Evolutionary conservation across 2,888 invertebrate genomes (phyloP).

Genomic region (Cremastobaeus sp.): DNA sequence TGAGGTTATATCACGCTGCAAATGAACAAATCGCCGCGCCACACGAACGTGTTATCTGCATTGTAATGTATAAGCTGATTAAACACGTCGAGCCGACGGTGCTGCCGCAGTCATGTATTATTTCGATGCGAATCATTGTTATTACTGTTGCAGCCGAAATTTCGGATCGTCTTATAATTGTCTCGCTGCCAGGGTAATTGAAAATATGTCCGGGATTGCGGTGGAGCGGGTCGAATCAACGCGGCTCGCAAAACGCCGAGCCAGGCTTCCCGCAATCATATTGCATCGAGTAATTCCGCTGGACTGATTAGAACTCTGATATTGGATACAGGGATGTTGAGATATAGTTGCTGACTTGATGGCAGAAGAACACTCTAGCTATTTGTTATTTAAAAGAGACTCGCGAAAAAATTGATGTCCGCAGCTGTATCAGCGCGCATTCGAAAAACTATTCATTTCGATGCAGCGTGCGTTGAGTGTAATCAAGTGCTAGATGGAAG

Average conservation of each 20-base stretch:
- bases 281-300: slow-evolving; percentile 4
- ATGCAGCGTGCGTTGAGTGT: too few relatives aligned
- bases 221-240: neutral
- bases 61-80: slow-evolving; percentile 47
- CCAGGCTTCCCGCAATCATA: slow-evolving; percentile 10
- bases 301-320: slow-evolving; percentile 9
- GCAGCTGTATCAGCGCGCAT: too few relatives aligned
- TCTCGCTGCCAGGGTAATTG: slow-evolving; percentile 14
- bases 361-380: too few relatives aligned
- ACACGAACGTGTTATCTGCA: slow-evolving; percentile 39
- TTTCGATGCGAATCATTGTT: slow-evolving; percentile 32
- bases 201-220: slow-evolving; percentile 18
- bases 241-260: slow-evolving; percentile 4
- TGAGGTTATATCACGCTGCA: slow-evolving; percentile 20
- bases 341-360: neutral
- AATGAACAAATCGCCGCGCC: slow-evolving; percentile 25
- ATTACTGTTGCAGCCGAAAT: slow-evolving; percentile 22
- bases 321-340: slow-evolving; percentile 6
- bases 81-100: slow-evolving; percentile 16
- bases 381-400: too few relatives aligned
- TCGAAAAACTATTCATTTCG: too few relatives aligned
- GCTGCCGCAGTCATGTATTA: slow-evolving; percentile 18
- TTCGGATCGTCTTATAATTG: slow-evolving; percentile 28
- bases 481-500: too few relatives aligned
- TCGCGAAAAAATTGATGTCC: too few relatives aligned